Conservation (phyloP, 2,113 vertebrate genomes). For the Meles meles region DNA sequence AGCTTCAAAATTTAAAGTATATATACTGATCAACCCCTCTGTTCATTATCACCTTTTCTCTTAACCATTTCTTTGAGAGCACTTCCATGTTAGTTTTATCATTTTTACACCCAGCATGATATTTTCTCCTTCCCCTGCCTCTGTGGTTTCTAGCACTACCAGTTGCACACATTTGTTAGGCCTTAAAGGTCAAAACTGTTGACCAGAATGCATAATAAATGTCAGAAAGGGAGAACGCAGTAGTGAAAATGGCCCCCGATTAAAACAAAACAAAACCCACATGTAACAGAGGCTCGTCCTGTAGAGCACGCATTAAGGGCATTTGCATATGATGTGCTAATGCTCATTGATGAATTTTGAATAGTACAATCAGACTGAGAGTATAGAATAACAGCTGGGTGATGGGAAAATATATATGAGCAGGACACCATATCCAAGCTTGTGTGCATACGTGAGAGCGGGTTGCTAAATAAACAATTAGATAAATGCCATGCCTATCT, state of each 20-base stretch:
- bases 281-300: background rate
- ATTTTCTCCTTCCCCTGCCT: background rate
- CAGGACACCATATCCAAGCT: background rate
- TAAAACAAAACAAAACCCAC: background rate
- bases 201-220: slow-evolving; percentile 6
- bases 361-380: background rate
- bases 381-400: background rate
- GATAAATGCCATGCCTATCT: background rate
- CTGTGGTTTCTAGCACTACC: background rate
- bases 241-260: background rate
- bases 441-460: too few species aligned
- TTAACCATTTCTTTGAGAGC: background rate
- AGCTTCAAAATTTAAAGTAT: background rate
- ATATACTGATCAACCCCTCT: background rate
- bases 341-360: background rate
- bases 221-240: background rate
- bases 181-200: background rate
- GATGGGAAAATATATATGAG: background rate
- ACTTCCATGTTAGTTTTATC: background rate
- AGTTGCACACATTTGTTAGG: background rate
- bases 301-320: background rate
- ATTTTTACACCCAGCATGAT: background rate
- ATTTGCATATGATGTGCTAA: background rate
- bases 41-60: background rate
- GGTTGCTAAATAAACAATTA: background rate